Evolutionary conservation across 2,888 invertebrate genomes (phyloP), one percentile per base, ranked within the genome.

Genomic region (Sabatieria punctata): DNA sequence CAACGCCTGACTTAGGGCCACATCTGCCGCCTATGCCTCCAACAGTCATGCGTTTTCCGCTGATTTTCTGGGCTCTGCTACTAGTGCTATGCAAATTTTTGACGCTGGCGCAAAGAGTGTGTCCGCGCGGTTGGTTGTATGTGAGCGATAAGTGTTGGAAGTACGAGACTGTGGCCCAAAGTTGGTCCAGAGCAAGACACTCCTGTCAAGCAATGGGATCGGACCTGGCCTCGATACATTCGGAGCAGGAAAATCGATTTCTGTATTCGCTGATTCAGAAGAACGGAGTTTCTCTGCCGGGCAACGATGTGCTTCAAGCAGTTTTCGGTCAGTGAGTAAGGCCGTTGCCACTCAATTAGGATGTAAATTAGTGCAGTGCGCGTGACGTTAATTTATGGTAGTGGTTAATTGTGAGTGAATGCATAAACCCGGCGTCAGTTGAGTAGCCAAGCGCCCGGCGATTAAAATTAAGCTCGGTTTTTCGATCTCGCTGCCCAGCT

Each of bases 81-180:
- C n/a, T n/a, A n/a, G n/a, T n/a, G n/a, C n/a, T n/a, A n/a, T n/a
- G n/a, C n/a, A n/a, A n/a, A n/a, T n/a, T n/a, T n/a, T n/a, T n/a
- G n/a, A n/a, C n/a, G n/a, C n/a, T n/a, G n/a, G 41, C 25, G 2
- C 30, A 30, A 11, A 11, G 39, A 4, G 36, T 39, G 3, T 45
- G 45, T 26, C 27, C 13, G 3, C 2, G 15, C 6, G 45, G 40
- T 11, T 45, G 45, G 45, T 23, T 40, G 30, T 45, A 40, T 19
- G 45, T 27, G 15, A 40, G 22, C 23, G 40, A 24, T 2, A 8
- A 30, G 11, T 45, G 45, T 25, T 45, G 45, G 45, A 13, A n/a
- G 23, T 45, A 45, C 33, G 18, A 15, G 22, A 8, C 11, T 2
- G 40, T 15, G 19, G 2, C 15, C 8, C 19, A n/a, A 15, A 40